Conservation (phyloP, 53 echinoderm and acorn worm genomes). For the Stichopus horrens region DNA sequence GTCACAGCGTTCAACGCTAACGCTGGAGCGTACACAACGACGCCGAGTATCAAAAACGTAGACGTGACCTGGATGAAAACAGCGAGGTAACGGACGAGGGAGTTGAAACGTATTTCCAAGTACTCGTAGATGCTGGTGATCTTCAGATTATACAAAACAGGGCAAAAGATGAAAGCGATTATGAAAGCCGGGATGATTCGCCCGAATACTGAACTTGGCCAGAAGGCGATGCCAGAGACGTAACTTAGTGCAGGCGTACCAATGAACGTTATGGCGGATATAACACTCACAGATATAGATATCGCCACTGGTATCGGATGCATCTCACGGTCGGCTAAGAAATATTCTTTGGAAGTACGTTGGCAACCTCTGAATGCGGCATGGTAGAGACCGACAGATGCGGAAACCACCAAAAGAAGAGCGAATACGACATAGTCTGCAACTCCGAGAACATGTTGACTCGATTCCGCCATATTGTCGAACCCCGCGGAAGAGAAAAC, state of each 20-base stretch:
- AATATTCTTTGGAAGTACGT: not conserved
- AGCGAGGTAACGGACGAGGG: not conserved
- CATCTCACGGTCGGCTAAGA: not conserved
- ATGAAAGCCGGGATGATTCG: not conserved
- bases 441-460: not conserved
- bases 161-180: not conserved
- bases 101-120: slow-evolving; percentile 32
- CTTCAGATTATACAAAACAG: slow-evolving; percentile 40
- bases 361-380: not conserved
- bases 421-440: not conserved
- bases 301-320: not conserved
- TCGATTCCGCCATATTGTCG: not conserved
- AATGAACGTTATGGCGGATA: slow-evolving; percentile 11
- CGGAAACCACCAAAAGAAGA: not conserved
- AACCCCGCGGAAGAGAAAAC: not conserved
- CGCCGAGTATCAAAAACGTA: not conserved
- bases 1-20: slow-evolving; percentile 5
- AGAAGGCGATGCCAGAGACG: not conserved
- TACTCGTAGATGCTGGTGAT: slow-evolving; percentile 45
- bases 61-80: not conserved
- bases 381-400: not conserved
- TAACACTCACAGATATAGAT: not conserved
- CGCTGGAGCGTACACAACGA: slow-evolving; percentile 31
- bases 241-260: not conserved
- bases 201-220: not conserved